These are phyloP conservation scores for Sebastes minor DNA, from an alignment of 2,797 vertebrate genomes.

Conservation along the genomic window DNA sequence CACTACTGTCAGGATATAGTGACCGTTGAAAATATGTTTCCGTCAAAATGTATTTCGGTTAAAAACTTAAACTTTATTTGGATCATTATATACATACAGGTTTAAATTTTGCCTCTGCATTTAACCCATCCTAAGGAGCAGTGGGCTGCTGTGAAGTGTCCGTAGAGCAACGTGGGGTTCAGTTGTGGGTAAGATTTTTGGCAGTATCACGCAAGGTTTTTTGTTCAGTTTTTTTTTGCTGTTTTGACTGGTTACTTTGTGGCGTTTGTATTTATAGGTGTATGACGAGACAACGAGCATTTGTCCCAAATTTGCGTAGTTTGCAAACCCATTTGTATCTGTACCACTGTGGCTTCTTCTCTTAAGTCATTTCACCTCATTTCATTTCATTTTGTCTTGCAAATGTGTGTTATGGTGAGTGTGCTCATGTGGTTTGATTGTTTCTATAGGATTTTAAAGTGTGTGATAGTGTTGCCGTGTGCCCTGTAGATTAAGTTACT, in stretches of 20 bases:
- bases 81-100: too few species aligned
- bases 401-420: not conserved
- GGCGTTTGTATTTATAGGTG: not conserved
- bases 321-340: not conserved
- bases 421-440: not conserved
- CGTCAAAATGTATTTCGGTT: too few species aligned
- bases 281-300: not conserved
- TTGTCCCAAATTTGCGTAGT: not conserved
- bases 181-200: not conserved
- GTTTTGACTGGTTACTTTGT: not conserved
- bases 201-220: too few species aligned
- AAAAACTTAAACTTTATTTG: too few species aligned
- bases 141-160: too few species aligned
- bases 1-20: too few species aligned
- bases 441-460: not conserved
- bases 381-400: not conserved
- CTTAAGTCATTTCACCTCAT: not conserved
- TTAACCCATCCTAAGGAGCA: too few species aligned
- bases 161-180: too few species aligned
- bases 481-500: not conserved
- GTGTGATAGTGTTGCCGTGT: not conserved
- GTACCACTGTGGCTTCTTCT: not conserved
- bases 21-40: too few species aligned
- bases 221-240: not conserved
- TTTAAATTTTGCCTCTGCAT: too few species aligned